Percentiles rank a stretch among this genome's conserved stretches.
Evolutionary conservation across 2,888 invertebrate genomes (phyloP).

Genomic region (Rhyacophila evoluta): DNA sequence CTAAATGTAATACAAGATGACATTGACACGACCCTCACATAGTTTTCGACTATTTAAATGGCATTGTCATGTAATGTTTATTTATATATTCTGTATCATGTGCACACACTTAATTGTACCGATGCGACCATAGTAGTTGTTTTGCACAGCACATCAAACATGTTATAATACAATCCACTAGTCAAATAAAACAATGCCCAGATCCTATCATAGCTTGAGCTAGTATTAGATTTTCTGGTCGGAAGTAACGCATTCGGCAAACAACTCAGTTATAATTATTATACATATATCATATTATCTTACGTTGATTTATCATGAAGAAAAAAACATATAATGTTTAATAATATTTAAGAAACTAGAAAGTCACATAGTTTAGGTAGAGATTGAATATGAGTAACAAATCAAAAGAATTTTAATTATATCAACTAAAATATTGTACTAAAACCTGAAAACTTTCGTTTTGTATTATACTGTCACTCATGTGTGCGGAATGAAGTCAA

Average conservation of each 20-base stretch:
- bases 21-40: background rate
- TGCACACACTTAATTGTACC: background rate
- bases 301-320: conserved; percentile 9
- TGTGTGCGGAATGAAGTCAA: conserved; percentile 43
- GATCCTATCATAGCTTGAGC: conserved; percentile 3
- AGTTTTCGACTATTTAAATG: background rate
- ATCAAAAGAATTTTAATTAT: conserved; percentile 34
- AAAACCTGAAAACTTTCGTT: conserved; percentile 43
- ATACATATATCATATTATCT: conserved; percentile 20
- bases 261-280: conserved; percentile 1
- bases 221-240: conserved; percentile 19
- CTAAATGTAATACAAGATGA: conserved; percentile 13
- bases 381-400: conserved; percentile 44
- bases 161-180: background rate
- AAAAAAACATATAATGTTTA: conserved; percentile 28
- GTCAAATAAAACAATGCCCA: background rate
- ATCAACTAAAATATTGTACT: conserved; percentile 44
- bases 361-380: conserved; percentile 50
- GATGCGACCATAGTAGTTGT: background rate
- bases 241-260: conserved; percentile 5
- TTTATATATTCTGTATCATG: background rate
- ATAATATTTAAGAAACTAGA: conserved; percentile 40
- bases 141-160: conserved; percentile 7
- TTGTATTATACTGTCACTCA: conserved; percentile 41
- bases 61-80: background rate